Base-by-base conservation (phyloP, 2,113 vertebrate genomes). In the Bucco capensis region DNA sequence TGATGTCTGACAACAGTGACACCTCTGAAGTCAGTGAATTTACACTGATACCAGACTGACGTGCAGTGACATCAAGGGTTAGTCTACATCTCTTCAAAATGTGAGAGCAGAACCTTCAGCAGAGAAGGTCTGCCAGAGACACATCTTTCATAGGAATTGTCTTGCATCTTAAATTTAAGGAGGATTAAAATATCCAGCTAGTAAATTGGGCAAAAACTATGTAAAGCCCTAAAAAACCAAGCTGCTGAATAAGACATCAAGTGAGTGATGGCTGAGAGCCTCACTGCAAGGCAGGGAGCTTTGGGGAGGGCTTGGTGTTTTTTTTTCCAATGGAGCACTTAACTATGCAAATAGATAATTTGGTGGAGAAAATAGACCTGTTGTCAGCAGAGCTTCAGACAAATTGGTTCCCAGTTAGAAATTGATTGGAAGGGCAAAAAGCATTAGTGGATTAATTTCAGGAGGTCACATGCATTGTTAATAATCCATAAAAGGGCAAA, bases 301-400 rank as follows among this genome's bases (percentile, higher is more conserved):
- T 82, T 82, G 31, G 19, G 9, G 6, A 3, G 7, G 24, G 8
- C 25, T 60, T 31, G 9, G 5, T 8, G 28, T 14, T 14, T 42
- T 35, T 88, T 37, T 81, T 82, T 22, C 30, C 67, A 93, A 51
- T 35, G 18, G 50, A 86, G 6, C 6, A 10, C 46, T 92, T 92
- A 78, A 57, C 72, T 74, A 73, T 83, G 49, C 62, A 77, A 93
- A 53, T 73, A 75, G 51, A n/a, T 83, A 61, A 71, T 92, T 93
- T 95, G 64, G 65, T 92, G 54, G 50, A 47, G 50, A 94, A 96
- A 96, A 94, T 73, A 94, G 74, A 88, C 65, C 18, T 12, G 62
- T 88, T 95, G 93, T 95, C 94, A 96, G 62, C 88, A 93, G 64
- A 83, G 66, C 94, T 96, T 88, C 86, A 72, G 72, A 90, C 64